Evolutionary conservation across 2,888 invertebrate species (phyloP), one percentile per base, ranked within the genome.

Genomic region (Mimachlamys varia): DNA sequence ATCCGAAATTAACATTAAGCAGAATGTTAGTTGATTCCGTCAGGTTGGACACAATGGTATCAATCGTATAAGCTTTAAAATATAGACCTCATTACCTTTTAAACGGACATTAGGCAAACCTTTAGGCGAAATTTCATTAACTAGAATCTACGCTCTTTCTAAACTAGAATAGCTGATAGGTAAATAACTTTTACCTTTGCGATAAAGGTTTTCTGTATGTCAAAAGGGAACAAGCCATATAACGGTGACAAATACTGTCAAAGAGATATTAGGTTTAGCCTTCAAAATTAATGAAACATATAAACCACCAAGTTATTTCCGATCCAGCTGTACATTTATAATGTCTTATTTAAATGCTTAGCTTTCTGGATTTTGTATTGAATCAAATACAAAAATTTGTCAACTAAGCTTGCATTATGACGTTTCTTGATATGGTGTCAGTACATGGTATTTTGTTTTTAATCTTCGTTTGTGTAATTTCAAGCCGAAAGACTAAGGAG

Each of bases 201-300:
- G 33, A 13, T 76, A 27, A 76, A 76, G 27, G 33, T 19, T 76
- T 76, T 76, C 76, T 22, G 33, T 76, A 33, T 33, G 33, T 22
- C 27, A 76, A 76, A 76, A 13, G 2, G 33, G 33, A 76, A 76
- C 76, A 33, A 76, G 76, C 33, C 44, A 44, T 33, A 76, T 33
- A 33, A 76, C 33, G 13, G 76, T 27, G 27, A 62, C 22, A 62
- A 76, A 76, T 33, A 15, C 33, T 76, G n/a, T n/a, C 22, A 22
- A 76, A 33, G 76, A 76, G n/a, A n/a, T n/a, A 76, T 76, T 33
- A 33, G 33, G 76, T 12, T 76, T 76, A 76, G 5, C 33, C 76
- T 76, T 33, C 76, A 76, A 76, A 33, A 76, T 76, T 76, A 76
- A 76, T 76, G 76, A 33, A 76, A 76, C 76, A 76, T 76, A 76